These are phyloP conservation scores for Sarcophaga bullata DNA, from an alignment of 1,140 invertebrate species.

Conservation along the genomic window DNA sequence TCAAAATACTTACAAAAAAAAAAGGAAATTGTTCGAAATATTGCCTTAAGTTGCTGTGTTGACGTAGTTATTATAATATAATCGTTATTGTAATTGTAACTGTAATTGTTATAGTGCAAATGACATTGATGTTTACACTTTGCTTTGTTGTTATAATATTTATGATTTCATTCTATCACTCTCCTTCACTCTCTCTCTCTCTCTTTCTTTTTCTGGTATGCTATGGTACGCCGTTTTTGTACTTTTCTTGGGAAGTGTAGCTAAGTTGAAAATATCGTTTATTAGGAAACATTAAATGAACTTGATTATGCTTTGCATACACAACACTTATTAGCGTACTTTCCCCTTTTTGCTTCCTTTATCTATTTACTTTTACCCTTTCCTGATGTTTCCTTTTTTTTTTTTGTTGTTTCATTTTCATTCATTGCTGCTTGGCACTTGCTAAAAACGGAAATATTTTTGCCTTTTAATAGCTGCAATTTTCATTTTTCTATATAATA, in stretches of 20 bases:
- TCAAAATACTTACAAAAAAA: neutral
- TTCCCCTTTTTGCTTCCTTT: too few relatives aligned
- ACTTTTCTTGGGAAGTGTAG: neutral
- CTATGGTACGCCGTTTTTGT: too few relatives aligned
- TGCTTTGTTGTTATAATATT: neutral
- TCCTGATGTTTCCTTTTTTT: neutral
- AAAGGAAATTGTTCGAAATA: neutral
- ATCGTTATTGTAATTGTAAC: neutral
- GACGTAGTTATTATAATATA: neutral
- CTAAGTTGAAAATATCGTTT: too few relatives aligned
- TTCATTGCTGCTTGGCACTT: neutral
- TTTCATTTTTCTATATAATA: neutral
- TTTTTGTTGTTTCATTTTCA: neutral
- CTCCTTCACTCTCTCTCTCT: too few relatives aligned
- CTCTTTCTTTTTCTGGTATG: too few relatives aligned
- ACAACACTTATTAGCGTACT: too few relatives aligned
- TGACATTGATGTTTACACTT: slow-evolving; percentile 21
- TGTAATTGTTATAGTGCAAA: slow-evolving; percentile 23
- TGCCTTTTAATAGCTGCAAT: neutral
- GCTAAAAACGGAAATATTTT: slow-evolving; percentile 14
- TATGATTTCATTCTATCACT: neutral
- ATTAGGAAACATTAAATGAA: too few relatives aligned
- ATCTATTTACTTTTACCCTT: neutral
- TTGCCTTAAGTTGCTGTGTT: slow-evolving; percentile 2
- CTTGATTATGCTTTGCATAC: too few relatives aligned